Percentiles rank a stretch among this genome's conserved stretches.
These are phyloP conservation scores for Pangasius macronema DNA, from an alignment of 2,797 vertebrate genomes.

Conservation along the genomic window DNA sequence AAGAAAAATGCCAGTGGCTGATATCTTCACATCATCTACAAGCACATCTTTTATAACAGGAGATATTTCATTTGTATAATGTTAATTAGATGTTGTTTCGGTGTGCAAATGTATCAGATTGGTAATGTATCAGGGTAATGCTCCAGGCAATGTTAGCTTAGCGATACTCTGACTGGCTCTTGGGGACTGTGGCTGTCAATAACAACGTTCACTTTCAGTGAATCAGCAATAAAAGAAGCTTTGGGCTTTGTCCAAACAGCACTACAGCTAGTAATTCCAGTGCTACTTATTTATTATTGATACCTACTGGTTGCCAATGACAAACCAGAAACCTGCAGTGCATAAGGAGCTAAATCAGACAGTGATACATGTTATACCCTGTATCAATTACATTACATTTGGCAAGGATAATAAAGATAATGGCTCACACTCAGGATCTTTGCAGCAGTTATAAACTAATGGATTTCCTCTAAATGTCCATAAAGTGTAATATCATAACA, in stretches of 20 bases:
- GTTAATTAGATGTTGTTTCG: background rate
- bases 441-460: conserved; percentile 12
- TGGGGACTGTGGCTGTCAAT: conserved; percentile 39
- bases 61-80: background rate
- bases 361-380: conserved; percentile 19
- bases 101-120: background rate
- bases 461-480: background rate
- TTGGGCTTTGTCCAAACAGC: conserved; percentile 55
- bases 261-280: conserved; percentile 53
- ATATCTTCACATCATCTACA: background rate
- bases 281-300: conserved; percentile 66
- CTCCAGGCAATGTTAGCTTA: conserved; percentile 14
- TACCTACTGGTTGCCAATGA: conserved; percentile 40
- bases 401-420: conserved; percentile 4
- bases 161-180: conserved; percentile 21
- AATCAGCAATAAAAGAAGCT: conserved; percentile 56
- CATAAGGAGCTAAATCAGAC: conserved; percentile 11
- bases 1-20: background rate
- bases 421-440: background rate
- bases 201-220: conserved; percentile 44
- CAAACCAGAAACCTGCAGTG: conserved; percentile 34
- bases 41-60: background rate
- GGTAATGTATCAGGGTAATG: background rate
- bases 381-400: conserved; percentile 29
- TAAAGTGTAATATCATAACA: background rate